Base-by-base conservation (phyloP, 2,797 vertebrate species). In the Dipus sagitta region DNA sequence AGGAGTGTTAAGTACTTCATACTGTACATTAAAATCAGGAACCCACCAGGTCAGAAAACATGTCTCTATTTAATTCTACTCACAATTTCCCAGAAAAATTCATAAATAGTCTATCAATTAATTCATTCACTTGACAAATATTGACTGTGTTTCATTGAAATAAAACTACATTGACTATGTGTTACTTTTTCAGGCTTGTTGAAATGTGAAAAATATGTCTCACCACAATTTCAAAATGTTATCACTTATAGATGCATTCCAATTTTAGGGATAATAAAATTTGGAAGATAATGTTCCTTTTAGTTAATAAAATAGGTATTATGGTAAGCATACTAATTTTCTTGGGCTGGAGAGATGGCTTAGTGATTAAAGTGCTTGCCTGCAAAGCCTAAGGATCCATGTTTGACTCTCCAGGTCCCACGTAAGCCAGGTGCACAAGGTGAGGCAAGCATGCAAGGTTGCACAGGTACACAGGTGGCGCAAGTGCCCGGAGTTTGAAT, bases 261-360 rank as follows among this genome's bases (percentile, higher is more conserved):
- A 78, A 81, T 65, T 94, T 88, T 84, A 90, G 68, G 60, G 64
- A 77, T 70, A 72, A 80, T 76, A 95, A 93, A 58, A 90, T 62
- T 10, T 71, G 20, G 26, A 34, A 86, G 84, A 77, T 52, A 74
- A 78, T 52, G 21, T 52, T 92, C 52, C 76, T 62, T 79, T 90
- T 58, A 58, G 11, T 89, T 72, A 90, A 88, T 60, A 77, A 96
- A 92, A 81, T 65, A 92, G 17, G n/a, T 75, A 81, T 3, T 71
- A 70, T 84, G 70, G 81, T 83, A 90, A 42, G 18, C 89, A 23
- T 82, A 75, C 30, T 82, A 86, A 75, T 30, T 77, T 30, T 77
- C 47, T 47, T 47, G 47, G 42, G 47, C 47, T 47, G 47, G 47
- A 47, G 47, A 47, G 0, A 47, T 47, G 47, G 47, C 47, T 47